These are phyloP conservation scores for Coenonympha arcania DNA, from an alignment of 2,888 invertebrate species.

Conservation along the genomic window DNA sequence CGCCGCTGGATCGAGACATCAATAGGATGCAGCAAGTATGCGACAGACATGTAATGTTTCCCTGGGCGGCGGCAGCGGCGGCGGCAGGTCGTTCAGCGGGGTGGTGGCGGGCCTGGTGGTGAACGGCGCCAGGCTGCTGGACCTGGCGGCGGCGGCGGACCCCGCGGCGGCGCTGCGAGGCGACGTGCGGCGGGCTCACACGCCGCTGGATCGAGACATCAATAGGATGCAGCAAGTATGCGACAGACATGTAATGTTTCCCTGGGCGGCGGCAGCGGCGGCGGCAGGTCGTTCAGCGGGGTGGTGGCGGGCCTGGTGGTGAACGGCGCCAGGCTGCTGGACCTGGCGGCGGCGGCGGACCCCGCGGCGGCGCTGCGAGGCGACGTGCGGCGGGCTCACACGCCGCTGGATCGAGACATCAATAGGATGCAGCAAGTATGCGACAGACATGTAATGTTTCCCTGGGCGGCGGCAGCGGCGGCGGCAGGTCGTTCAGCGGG, in stretches of 20 bases:
- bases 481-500: conserved; percentile 86
- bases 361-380: conserved; percentile 84
- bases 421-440: conserved; percentile 90
- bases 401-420: conserved; percentile 83
- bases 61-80: conserved; percentile 84
- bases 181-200: conserved; percentile 85
- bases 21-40: conserved; percentile 90
- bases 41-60: no score
- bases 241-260: no score
- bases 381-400: conserved; percentile 85
- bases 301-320: conserved; percentile 92
- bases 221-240: conserved; percentile 90
- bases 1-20: conserved; percentile 83
- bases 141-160: conserved; percentile 88
- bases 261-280: conserved; percentile 84
- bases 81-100: conserved; percentile 86
- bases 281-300: conserved; percentile 86
- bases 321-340: conserved; percentile 87
- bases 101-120: conserved; percentile 92
- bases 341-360: conserved; percentile 88
- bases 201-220: conserved; percentile 83
- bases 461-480: conserved; percentile 84
- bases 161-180: conserved; percentile 84
- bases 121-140: conserved; percentile 87
- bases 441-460: no score